Evolutionary conservation across 1,140 invertebrate species (phyloP).

Genomic region (Dendrolimus kikuchii): DNA sequence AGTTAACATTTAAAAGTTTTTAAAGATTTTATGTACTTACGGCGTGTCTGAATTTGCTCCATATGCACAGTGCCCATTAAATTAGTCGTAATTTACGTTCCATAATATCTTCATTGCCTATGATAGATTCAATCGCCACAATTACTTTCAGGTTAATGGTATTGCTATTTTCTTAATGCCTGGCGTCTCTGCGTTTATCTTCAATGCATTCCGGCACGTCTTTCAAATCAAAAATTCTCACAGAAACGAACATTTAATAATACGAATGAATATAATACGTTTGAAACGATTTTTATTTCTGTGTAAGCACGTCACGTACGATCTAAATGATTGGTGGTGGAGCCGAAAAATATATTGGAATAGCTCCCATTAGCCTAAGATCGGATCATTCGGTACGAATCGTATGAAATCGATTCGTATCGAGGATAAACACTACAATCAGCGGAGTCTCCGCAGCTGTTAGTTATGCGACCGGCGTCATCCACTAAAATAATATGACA

Average conservation of each 20-base stretch:
- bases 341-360: slow-evolving; percentile 57
- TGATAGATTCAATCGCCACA: slow-evolving; percentile 1
- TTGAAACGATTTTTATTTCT: slow-evolving; percentile 63
- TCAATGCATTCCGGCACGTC: slow-evolving; percentile 45
- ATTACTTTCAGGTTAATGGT: slow-evolving; percentile 8
- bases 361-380: slow-evolving; percentile 63
- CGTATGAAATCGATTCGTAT: slow-evolving; percentile 67
- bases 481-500: slow-evolving; percentile 71
- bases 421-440: slow-evolving; percentile 67
- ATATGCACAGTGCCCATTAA: too few species aligned
- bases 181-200: slow-evolving; percentile 2
- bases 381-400: slow-evolving; percentile 61
- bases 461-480: slow-evolving; percentile 60
- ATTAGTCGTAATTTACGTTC: neutral
- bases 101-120: neutral
- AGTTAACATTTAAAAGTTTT: too few species aligned
- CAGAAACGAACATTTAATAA: slow-evolving; percentile 65
- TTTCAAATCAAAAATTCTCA: slow-evolving; percentile 57
- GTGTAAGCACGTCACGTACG: slow-evolving; percentile 65
- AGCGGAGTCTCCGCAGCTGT: slow-evolving; percentile 55
- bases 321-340: slow-evolving; percentile 54
- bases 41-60: too few species aligned
- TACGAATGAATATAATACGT: slow-evolving; percentile 60
- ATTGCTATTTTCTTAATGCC: slow-evolving; percentile 11
- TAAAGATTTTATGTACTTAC: too few species aligned